A percentile compares a stretch with the other conserved stretches of the same genome.
Evolutionary conservation across 2,797 vertebrate species (phyloP).

Genomic region (Picus viridis): DNA sequence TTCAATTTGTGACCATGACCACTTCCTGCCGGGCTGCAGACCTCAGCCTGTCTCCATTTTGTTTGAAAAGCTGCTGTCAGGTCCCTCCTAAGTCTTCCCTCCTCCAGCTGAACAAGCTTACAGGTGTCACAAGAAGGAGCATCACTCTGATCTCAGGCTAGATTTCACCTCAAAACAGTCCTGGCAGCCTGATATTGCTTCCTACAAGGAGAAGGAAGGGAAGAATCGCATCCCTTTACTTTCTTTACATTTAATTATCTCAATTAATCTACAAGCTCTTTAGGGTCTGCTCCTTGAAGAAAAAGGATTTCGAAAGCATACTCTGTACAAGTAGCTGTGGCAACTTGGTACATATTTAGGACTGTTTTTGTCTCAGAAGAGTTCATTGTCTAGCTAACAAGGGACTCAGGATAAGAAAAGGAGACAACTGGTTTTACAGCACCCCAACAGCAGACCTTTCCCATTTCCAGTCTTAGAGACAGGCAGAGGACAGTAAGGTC

Average conservation of each 20-base stretch:
- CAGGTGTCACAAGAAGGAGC: neutral
- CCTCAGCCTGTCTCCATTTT: neutral
- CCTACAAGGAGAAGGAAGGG: neutral
- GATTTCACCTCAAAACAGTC: neutral
- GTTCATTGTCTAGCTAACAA: neutral
- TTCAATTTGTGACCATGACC: neutral
- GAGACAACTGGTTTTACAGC: neutral
- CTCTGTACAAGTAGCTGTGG: neutral
- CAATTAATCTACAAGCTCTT: neutral
- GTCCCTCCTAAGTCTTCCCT: neutral
- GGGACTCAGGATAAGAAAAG: neutral
- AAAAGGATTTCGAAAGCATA: neutral
- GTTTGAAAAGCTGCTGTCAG: neutral
- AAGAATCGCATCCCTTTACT: neutral
- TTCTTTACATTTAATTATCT: neutral
- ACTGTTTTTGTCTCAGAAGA: neutral
- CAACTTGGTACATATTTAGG: neutral
- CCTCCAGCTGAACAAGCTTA: neutral
- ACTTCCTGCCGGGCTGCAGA: neutral
- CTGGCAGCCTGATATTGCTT: neutral
- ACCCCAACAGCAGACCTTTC: neutral
- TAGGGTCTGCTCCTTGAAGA: neutral
- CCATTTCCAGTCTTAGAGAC: neutral
- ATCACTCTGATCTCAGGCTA: neutral
- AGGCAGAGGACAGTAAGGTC: neutral